These are phyloP conservation scores for Neocrepidodera transversa DNA, from an alignment of 2,888 invertebrate species.

Conservation along the genomic window DNA sequence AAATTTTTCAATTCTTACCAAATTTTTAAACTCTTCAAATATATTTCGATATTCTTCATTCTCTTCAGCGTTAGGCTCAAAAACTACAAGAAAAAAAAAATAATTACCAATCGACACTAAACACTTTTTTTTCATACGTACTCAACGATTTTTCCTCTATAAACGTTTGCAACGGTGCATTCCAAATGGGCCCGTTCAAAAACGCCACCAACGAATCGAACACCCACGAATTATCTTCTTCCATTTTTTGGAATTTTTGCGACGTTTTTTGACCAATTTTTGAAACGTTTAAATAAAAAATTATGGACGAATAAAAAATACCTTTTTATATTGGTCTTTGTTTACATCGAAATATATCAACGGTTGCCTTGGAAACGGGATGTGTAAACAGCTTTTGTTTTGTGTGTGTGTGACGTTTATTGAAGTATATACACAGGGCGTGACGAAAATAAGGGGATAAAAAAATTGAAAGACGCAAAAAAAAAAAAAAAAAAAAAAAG, in stretches of 20 bases:
- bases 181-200: conserved; percentile 92
- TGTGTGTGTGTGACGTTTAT: too few species aligned
- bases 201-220: conserved; percentile 92
- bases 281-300: too few species aligned
- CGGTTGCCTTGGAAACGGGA: not conserved
- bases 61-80: conserved; percentile 79
- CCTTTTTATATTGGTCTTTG: not conserved
- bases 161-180: conserved; percentile 87
- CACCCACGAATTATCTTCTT: conserved; percentile 82
- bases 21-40: conserved; percentile 86
- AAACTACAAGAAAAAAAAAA: conserved; percentile 68
- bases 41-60: conserved; percentile 76
- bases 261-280: conserved; percentile 25
- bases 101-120: not conserved
- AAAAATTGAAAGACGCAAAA: too few species aligned
- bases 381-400: not conserved
- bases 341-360: not conserved
- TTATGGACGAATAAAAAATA: too few species aligned
- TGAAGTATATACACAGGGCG: too few species aligned
- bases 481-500: too few species aligned
- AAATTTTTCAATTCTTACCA: conserved; percentile 70
- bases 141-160: conserved; percentile 92
- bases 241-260: conserved; percentile 29
- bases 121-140: conserved; percentile 67
- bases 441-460: too few species aligned